Evolutionary conservation across 2,888 invertebrate genomes (phyloP).

Genomic region (Tipula helvola): DNA sequence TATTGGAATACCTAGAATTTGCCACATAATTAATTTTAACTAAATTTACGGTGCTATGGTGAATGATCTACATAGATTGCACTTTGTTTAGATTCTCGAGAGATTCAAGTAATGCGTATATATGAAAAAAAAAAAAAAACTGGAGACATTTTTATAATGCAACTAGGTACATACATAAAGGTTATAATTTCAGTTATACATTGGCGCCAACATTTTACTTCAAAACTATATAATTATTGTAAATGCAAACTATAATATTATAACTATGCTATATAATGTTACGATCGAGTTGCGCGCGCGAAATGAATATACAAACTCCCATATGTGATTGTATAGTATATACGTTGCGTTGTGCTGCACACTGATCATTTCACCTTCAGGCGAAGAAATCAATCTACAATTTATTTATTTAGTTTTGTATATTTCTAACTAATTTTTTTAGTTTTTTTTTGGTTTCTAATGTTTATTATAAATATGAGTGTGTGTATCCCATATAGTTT

Average conservation of each 20-base stretch:
- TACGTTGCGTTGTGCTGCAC: not conserved
- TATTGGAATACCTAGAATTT: not conserved
- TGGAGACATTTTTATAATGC: no score
- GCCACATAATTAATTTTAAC: not conserved
- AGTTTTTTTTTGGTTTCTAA: not conserved
- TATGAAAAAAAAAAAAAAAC: no score
- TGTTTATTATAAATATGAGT: not conserved
- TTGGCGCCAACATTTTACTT: not conserved
- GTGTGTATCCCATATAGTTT: not conserved
- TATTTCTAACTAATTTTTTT: not conserved
- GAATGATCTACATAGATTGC: not conserved
- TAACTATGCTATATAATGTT: not conserved
- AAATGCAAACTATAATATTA: not conserved
- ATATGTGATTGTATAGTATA: not conserved
- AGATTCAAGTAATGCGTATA: not conserved
- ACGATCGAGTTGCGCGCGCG: not conserved
- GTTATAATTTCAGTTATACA: not conserved
- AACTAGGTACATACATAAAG: not conserved
- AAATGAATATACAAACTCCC: not conserved
- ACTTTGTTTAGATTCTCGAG: not conserved
- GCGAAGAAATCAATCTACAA: conserved; percentile 8
- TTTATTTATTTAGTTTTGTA: not conserved
- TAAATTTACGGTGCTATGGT: not conserved
- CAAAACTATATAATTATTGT: not conserved
- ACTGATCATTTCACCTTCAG: conserved; percentile 5